Conservation (phyloP, 2,888 invertebrate genomes). For the Drepanosiphum platanoidis region DNA sequence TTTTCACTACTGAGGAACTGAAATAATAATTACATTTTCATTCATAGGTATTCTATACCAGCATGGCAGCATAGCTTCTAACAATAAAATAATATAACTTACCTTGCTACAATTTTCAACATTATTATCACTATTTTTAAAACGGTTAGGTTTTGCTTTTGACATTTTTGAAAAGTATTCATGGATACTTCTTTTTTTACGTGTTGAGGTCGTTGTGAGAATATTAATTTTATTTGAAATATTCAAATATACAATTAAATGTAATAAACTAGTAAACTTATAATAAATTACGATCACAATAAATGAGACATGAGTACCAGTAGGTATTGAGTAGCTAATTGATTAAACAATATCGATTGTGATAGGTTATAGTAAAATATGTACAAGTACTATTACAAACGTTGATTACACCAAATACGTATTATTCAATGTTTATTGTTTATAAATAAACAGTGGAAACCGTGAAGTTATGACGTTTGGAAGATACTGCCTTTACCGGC, state of each 20-base stretch:
- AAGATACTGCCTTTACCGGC: neutral
- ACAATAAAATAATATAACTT: neutral
- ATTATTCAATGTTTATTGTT: neutral
- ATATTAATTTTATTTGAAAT: conserved; percentile 11
- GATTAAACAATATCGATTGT: too few species aligned
- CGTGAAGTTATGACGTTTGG: neutral
- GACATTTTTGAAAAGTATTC: conserved; percentile 14
- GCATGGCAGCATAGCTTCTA: neutral
- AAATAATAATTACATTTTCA: neutral
- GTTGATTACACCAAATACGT: neutral
- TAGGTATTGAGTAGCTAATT: too few species aligned
- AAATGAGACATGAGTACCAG: too few species aligned
- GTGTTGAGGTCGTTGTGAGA: neutral
- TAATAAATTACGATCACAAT: too few species aligned
- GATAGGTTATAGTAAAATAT: too few species aligned
- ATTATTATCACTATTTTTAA: too few species aligned
- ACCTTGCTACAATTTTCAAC: neutral
- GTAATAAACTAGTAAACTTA: neutral
- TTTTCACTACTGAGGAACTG: neutral
- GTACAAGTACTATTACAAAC: too few species aligned
- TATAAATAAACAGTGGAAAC: neutral
- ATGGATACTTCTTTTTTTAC: conserved; percentile 17
- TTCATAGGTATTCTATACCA: neutral
- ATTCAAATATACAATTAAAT: neutral
- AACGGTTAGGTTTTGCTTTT: neutral